Percentiles rank a stretch among this genome's conserved stretches.
Conservation (phyloP, 2,797 vertebrate genomes). For the Helarctos malayanus region DNA sequence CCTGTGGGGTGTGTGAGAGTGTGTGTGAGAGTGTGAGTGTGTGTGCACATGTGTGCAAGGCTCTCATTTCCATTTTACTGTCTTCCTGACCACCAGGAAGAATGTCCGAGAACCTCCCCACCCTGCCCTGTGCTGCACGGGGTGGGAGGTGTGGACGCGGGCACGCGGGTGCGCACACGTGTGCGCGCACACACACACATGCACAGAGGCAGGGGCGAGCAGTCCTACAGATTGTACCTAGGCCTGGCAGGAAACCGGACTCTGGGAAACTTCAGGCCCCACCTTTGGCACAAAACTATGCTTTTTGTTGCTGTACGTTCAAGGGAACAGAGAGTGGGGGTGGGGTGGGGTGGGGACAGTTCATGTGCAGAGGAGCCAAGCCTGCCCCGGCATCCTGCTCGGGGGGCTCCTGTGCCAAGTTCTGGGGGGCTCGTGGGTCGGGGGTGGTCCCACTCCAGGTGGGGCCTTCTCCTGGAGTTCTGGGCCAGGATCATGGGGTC, state of each 20-base stretch:
- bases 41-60: accelerated
- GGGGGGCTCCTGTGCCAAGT: accelerated
- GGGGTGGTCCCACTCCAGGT: neutral
- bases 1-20: accelerated
- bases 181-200: neutral
- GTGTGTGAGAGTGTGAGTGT: no score
- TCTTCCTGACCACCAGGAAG: neutral
- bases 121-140: neutral
- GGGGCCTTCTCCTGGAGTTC: neutral
- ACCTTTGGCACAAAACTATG: slow-evolving; percentile 79
- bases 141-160: accelerated
- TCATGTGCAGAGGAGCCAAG: neutral
- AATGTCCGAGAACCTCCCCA: neutral
- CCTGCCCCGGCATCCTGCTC: neutral
- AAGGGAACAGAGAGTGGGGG: neutral
- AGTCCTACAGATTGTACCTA: neutral
- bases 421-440: neutral
- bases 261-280: slow-evolving; percentile 80
- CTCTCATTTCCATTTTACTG: neutral
- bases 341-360: neutral
- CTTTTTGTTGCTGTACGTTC: slow-evolving; percentile 68
- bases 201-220: neutral
- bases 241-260: slow-evolving; percentile 85
- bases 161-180: accelerated
- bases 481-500: neutral